Percentiles rank a stretch among this genome's conserved stretches.
phyloP scores from a whole-genome alignment of 2,888 invertebrate genomes.

The Drosophila meridionalis region DNA sequence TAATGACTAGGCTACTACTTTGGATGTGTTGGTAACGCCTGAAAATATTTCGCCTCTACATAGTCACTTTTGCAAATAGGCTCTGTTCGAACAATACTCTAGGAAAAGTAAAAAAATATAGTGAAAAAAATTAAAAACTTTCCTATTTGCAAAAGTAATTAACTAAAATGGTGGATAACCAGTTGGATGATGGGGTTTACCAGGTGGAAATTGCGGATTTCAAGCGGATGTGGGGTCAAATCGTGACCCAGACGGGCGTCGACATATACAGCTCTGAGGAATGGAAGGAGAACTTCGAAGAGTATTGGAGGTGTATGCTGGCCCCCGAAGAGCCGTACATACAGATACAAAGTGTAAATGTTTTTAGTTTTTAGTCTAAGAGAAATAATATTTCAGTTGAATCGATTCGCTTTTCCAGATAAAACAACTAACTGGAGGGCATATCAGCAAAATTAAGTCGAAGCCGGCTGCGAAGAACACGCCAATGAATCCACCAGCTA shows the following conservation, averaged over 20 bases:
- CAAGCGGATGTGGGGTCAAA: conserved; percentile 10
- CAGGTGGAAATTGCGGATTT: background rate
- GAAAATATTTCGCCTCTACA: no score
- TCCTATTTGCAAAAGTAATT: no score
- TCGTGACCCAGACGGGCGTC: rapidly evolving
- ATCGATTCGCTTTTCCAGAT: background rate
- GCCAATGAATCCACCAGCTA: background rate
- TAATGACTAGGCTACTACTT: background rate
- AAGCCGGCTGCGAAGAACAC: background rate
- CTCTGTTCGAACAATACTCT: background rate
- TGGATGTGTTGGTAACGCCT: no score
- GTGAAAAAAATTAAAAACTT: no score
- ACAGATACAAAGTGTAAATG: conserved; percentile 10
- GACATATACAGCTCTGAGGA: background rate
- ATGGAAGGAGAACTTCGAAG: conserved; percentile 14
- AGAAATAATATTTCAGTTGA: background rate
- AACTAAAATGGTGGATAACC: no score
- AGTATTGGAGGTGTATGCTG: conserved; percentile 2
- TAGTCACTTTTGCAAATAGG: background rate
- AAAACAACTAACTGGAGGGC: background rate
- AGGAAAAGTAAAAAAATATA: no score
- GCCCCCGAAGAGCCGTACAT: background rate
- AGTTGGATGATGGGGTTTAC: background rate
- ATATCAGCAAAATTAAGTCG: rapidly evolving
- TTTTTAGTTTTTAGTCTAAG: background rate